Base-by-base conservation (phyloP, 2,113 vertebrate genomes). In the Mus spicilegus region DNA sequence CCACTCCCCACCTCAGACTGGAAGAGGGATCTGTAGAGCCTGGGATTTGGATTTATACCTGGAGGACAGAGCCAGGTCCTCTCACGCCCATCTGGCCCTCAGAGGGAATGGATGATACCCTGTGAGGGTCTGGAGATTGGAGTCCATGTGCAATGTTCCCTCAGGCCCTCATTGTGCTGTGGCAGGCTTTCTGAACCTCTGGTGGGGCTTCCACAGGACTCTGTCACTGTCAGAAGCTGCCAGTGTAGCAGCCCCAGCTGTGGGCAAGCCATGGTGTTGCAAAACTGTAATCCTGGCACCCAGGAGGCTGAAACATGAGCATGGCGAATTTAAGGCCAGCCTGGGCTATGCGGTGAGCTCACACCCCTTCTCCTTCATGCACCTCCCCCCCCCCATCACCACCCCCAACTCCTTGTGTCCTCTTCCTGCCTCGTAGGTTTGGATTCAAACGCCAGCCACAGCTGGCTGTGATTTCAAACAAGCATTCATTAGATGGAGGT, bases 391-490 rank as follows among this genome's bases (percentile, higher is more conserved):
- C 16, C 11, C 54, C 61, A 65, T 1, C 14, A 5, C 63, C 14
- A 28, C 33, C 61, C 49, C 36, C 33, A 39, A 1, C 54, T 54
- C 46, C 42, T 86, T 33, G n/a, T 30, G 4, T 51, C 90, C 17
- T 89, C 86, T 42, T 75, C 63, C 42, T 28, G 46, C 39, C 63
- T 65, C 24, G 2, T 16, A 30, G 65, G 33, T 42, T n/a, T 42
- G 58, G 42, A 70, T 80, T 93, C 85, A 63, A 33, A 80, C 65
- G 61, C 51, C 58, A 77, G n/a, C 42, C 90, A 1, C 89, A 28
- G 65, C 85, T 92, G 6, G n/a, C 16, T n/a, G 85, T 93, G 94
- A 78, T 42, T 80, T 92, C 61, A 78, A 80, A 75, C 67, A 78
- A 80, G 69, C 56, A 0, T 61, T 24, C 33, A 36, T 69, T 36